Base-by-base conservation (phyloP, 2,797 vertebrate species). In the Phyllotis vaccarum region DNA sequence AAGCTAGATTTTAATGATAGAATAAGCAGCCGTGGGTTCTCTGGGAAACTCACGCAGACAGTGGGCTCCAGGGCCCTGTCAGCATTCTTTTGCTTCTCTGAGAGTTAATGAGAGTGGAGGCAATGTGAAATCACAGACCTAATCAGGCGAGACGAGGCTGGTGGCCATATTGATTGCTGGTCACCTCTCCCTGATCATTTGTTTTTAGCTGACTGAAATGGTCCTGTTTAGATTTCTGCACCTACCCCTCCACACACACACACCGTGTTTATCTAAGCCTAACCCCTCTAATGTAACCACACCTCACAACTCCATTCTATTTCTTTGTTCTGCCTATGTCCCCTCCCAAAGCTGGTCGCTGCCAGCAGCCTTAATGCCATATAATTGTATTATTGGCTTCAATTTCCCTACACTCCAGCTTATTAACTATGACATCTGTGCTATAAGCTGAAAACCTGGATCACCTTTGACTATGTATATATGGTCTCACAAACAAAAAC, bases 1-100 rank as follows among this genome's bases (percentile, higher is more conserved):
- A 76, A 80, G 60, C 34, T 70, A 70, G 54, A 87, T 31, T 64
- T 93, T 80, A 72, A 75, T 58, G 43, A 37, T n/a, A 70, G 76
- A 86, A n/a, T 24, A 58, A 62, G 29, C 37, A 24, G 52, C 34
- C n/a, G 21, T 56, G n/a, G 49, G 34, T 46, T 85, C 49, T 79
- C 60, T 72, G 79, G 82, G 93, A 94, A 93, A 68, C 29, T 58
- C 6, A 2, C 92, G 91, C 29, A 78, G 9, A 86, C 5, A 82
- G 40, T 37, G 78, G 64, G 9, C 52, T 12, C 24, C 72, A 86
- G 8, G 5, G 13, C 1, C 21, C 34, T 79, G 31, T 54, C 5
- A 62, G 76, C 29, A 75, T 87, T 62, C 70, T 72, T 66, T 46
- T 16, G 21, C 86, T 78, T 95, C 76, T 40, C 19, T 11, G n/a